Evolutionary conservation across 2,888 invertebrate species (phyloP), one percentile per base, ranked within the genome.

Genomic region (Agrotis exclamationis): DNA sequence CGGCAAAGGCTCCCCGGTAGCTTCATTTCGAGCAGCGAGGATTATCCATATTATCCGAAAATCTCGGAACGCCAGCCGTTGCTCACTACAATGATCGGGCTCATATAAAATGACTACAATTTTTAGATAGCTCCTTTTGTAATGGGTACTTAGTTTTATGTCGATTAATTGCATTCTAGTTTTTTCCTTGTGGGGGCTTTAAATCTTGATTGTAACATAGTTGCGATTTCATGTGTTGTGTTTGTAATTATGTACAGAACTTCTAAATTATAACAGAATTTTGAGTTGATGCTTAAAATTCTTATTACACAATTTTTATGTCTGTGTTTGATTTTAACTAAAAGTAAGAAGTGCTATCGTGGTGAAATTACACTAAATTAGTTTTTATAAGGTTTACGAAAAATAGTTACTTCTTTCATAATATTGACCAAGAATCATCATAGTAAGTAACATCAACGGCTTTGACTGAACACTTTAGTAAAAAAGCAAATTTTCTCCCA

Each of bases 31-130:
- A 92, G 91, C 92, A 87, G 84, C 89, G 85, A 82, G 93, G 94
- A 93, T 94, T 92, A 94, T 94, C 94, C 94, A 94, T 92, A 94
- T 94, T 94, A 94, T 94, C 94, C 93, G 86, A 92, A 93, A 94
- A 93, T 94, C 94, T 94, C 89, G 85, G 87, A 92, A 89, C 89
- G 89, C 88, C 92, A 93, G 90, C 89, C 88, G 88, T 86, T 88
- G 86, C 89, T 80, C 81, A 88, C 87, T 89, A 92, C 90, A 90
- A 91, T 90, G 91, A 93, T 93, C 90, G 89, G 84, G 89, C 89
- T 92, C 91, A 90, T 91, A 91, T 88, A 92, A 92, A 94, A 93
- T 91, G 85, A 91, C 90, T 92, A 89, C 82, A 92, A 90, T 78
- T 92, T 93, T 93, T 89, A 89, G 87, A 90, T 90, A 78, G 88